phyloP scores from a whole-genome alignment of 1,140 invertebrate species.

The Pogonomyrmex barbatus region DNA sequence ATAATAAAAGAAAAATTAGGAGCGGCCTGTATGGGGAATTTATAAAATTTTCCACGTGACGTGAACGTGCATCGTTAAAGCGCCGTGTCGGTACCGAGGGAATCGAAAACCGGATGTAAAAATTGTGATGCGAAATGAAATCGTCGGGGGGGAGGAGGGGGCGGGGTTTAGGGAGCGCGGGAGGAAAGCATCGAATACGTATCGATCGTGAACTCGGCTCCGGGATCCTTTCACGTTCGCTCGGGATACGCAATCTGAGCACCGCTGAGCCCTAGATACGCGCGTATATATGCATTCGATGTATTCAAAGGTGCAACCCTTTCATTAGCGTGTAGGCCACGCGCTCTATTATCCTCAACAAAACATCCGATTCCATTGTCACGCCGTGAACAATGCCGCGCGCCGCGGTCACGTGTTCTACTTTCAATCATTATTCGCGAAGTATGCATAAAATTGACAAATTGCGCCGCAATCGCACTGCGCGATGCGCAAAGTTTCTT shows the following conservation, averaged over 20 bases:
- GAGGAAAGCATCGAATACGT: neutral
- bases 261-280: constrained; percentile 73
- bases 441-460: constrained; percentile 83
- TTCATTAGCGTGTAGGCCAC: constrained; percentile 86
- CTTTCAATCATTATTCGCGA: constrained; percentile 83
- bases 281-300: constrained; percentile 74
- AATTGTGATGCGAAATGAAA: neutral
- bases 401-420: constrained; percentile 81
- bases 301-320: constrained; percentile 85
- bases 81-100: neutral
- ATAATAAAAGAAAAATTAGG: constrained; percentile 19
- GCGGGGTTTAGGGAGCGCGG: neutral
- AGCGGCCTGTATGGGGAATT: neutral
- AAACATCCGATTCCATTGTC: constrained; percentile 86
- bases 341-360: constrained; percentile 84
- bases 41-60: constrained; percentile 17
- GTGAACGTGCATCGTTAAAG: neutral
- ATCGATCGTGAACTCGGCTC: constrained; percentile 21
- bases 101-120: neutral
- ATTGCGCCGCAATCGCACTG: constrained; percentile 64
- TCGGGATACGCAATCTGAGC: constrained; percentile 59
- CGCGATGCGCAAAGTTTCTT: constrained; percentile 20
- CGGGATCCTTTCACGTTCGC: constrained; percentile 26
- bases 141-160: too few species aligned
- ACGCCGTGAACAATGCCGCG: constrained; percentile 77